These are phyloP conservation scores for Sarcophaga subvicina DNA, from an alignment of 2,888 invertebrate genomes.

Conservation along the genomic window DNA sequence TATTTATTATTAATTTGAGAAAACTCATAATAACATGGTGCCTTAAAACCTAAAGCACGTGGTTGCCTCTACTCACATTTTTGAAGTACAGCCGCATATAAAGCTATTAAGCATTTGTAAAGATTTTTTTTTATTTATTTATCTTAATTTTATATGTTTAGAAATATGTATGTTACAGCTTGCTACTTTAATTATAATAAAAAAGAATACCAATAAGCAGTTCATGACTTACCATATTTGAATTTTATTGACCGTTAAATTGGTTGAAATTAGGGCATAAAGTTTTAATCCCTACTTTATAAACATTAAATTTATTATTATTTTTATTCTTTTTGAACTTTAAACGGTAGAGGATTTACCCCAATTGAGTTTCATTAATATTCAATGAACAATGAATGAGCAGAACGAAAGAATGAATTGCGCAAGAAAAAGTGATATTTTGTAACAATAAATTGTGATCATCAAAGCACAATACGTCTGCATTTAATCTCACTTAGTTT, in stretches of 20 bases:
- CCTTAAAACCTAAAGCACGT: no score
- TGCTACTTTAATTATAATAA: no score
- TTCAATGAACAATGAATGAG: slow-evolving; percentile 22
- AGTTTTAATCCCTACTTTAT: slow-evolving; percentile 29
- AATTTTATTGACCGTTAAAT: slow-evolving; percentile 61
- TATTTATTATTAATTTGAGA: no score
- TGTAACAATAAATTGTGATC: slow-evolving; percentile 57
- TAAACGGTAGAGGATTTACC: slow-evolving; percentile 12
- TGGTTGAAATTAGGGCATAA: slow-evolving; percentile 39
- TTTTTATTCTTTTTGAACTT: background rate
- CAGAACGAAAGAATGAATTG: slow-evolving; percentile 13
- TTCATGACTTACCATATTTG: slow-evolving; percentile 1
- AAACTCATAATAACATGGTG: no score
- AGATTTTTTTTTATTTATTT: no score
- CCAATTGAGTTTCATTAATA: slow-evolving; percentile 44
- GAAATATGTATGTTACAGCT: no score
- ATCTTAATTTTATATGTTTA: no score
- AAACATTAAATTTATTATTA: slow-evolving; percentile 40
- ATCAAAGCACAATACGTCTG: slow-evolving; percentile 14
- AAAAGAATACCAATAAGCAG: no score
- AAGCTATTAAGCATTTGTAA: no score
- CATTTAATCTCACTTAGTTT: slow-evolving; percentile 70
- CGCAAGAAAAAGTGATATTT: slow-evolving; percentile 36
- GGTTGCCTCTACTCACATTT: no score
- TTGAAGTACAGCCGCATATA: no score